These are phyloP conservation scores for Cladorhizidae sp. DNA, from an alignment of 37 sponge, comb jelly and placozoan species.

Conservation along the genomic window DNA sequence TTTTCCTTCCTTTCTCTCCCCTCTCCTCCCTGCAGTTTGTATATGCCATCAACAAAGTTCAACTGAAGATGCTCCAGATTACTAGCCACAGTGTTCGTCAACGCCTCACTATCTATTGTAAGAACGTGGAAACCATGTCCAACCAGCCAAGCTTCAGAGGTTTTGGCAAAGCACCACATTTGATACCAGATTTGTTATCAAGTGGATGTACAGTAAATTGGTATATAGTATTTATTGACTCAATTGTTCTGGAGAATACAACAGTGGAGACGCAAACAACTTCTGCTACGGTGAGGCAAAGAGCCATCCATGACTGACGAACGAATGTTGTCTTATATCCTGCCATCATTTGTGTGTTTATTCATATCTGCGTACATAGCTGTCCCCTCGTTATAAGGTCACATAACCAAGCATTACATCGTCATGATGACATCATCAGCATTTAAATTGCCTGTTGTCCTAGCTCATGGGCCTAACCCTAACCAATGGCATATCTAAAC, in stretches of 20 bases:
- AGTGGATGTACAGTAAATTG: conserved; percentile 32
- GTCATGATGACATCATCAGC: too few species aligned
- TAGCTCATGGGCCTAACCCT: too few species aligned
- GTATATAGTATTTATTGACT: not conserved
- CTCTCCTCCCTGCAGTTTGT: conserved; percentile 24
- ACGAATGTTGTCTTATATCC: too few species aligned
- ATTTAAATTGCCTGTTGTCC: too few species aligned
- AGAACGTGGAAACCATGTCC: conserved; percentile 15
- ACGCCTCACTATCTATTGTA: conserved; percentile 48
- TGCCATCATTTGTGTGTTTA: too few species aligned
- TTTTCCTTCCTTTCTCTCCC: not conserved
- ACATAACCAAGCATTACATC: too few species aligned
- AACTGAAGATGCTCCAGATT: conserved; percentile 72
- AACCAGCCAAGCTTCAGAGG: conserved; percentile 28
- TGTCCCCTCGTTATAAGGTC: too few species aligned
- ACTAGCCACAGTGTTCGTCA: conserved; percentile 58
- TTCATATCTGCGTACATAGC: too few species aligned
- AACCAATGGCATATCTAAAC: conserved; percentile 21
- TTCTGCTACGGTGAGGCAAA: too few species aligned
- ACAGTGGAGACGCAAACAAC: too few species aligned
- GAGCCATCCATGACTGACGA: too few species aligned
- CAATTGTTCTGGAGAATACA: too few species aligned
- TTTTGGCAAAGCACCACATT: not conserved
- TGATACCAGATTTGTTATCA: conserved; percentile 19
- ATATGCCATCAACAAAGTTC: conserved; percentile 56